These are phyloP conservation scores for Montipora cactus DNA, from an alignment of 64 coral and sea anemone genomes.

Conservation along the genomic window DNA sequence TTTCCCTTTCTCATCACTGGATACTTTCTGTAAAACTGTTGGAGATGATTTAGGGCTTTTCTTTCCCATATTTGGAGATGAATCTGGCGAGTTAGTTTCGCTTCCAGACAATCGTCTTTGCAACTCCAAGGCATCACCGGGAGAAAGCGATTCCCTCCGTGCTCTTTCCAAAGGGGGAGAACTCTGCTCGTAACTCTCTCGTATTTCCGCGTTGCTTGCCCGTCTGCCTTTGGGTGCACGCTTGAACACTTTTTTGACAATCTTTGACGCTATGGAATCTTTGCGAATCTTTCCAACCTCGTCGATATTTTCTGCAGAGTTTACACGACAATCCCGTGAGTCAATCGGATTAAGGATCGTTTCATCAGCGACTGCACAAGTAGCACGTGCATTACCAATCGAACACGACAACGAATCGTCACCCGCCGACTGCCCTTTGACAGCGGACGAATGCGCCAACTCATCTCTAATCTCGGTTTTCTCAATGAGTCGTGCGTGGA, in stretches of 20 bases:
- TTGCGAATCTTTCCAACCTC: constrained; percentile 1
- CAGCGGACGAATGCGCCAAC: background rate
- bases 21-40: background rate
- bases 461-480: constrained; percentile 43
- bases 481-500: constrained; percentile 24
- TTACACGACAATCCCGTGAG: background rate
- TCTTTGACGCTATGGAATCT: constrained; percentile 33
- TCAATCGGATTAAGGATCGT: background rate
- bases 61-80: constrained; percentile 16
- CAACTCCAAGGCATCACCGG: constrained; percentile 25
- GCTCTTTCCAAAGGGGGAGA: constrained; percentile 9
- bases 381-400: background rate
- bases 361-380: background rate
- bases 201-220: constrained; percentile 7
- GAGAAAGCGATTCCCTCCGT: constrained; percentile 37
- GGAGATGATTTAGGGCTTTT: constrained; percentile 38
- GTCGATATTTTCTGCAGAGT: background rate
- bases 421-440: background rate
- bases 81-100: constrained; percentile 29
- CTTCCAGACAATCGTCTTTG: constrained; percentile 47
- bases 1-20: constrained; percentile 25
- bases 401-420: background rate
- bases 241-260: constrained; percentile 34
- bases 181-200: background rate
- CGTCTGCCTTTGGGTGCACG: constrained; percentile 12